Conservation (phyloP, 2,888 invertebrate species). For the Cylindroiulus punctatus region DNA sequence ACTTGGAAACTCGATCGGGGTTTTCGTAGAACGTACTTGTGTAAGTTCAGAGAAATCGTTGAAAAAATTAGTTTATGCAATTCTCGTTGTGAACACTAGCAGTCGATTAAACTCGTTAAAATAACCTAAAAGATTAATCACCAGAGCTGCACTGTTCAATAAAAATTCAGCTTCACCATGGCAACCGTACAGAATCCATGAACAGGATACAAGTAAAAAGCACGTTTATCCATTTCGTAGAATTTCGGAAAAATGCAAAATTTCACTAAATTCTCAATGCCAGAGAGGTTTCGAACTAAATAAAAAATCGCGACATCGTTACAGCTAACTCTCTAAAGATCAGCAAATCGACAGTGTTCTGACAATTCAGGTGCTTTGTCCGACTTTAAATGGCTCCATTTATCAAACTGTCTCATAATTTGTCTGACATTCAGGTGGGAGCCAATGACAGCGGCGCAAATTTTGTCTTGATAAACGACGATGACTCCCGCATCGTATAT, state of each 20-base stretch:
- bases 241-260: neutral
- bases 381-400: neutral
- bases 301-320: no score
- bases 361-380: neutral
- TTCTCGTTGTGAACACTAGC: no score
- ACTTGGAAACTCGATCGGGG: no score
- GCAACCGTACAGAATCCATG: neutral
- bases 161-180: no score
- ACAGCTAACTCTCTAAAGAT: neutral
- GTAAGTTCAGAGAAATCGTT: no score
- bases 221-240: neutral
- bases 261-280: no score
- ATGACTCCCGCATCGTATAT: neutral
- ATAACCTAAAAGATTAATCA: no score
- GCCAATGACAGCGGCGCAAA: neutral
- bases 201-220: neutral
- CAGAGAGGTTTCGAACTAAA: no score
- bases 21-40: no score
- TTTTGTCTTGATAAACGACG: neutral
- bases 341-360: neutral
- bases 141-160: no score
- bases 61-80: no score
- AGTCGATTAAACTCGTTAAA: no score
- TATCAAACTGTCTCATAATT: neutral
- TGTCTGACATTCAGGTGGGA: constrained; percentile 8